phyloP scores from a whole-genome alignment of 2,797 vertebrate genomes.

The Malacoraja senta region DNA sequence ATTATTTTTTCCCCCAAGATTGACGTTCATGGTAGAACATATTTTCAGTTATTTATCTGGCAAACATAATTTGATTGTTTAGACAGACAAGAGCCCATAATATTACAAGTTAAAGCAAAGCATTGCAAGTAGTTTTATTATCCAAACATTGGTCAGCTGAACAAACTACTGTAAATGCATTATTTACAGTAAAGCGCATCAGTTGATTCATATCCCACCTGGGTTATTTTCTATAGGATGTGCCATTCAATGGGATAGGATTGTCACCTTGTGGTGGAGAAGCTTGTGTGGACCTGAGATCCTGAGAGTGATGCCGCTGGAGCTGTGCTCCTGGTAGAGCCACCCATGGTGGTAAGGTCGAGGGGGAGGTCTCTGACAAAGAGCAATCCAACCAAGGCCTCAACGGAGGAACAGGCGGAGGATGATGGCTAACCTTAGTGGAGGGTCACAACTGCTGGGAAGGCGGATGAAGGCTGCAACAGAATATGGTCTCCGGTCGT shows the following conservation, averaged over 20 bases:
- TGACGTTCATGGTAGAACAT: conserved; percentile 41
- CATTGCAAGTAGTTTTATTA: not conserved
- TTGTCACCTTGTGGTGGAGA: no score
- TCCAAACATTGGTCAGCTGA: not conserved
- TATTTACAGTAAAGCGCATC: conserved; percentile 23
- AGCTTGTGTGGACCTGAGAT: no score
- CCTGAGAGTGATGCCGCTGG: no score
- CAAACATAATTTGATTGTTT: conserved; percentile 38
- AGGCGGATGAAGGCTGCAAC: no score
- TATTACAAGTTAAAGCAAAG: not conserved
- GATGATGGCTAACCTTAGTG: no score
- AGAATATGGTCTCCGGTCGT: no score
- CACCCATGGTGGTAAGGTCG: no score
- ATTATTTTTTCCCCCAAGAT: conserved; percentile 36
- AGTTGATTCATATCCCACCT: not conserved
- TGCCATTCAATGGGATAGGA: not conserved
- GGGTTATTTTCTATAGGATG: not conserved
- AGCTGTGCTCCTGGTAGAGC: no score
- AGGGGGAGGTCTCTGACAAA: no score
- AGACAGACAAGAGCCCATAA: not conserved
- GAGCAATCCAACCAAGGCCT: no score
- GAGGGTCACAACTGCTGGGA: no score
- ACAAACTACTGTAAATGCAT: not conserved
- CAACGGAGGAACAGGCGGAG: no score
- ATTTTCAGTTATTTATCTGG: conserved; percentile 39